phyloP scores from a whole-genome alignment of 1,140 invertebrate genomes.

The Anthonomus grandis region DNA sequence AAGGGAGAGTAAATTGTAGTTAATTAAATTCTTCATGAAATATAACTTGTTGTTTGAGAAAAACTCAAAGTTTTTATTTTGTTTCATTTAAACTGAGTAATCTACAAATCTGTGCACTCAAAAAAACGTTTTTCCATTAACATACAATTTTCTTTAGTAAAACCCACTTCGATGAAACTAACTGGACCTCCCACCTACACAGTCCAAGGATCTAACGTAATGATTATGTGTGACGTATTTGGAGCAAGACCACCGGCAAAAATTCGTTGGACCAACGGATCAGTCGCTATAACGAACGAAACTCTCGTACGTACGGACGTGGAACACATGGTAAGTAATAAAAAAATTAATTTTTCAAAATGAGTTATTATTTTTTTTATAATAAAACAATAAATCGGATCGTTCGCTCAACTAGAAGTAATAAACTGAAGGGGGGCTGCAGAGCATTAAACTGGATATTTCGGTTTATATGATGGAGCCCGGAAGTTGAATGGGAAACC shows the following conservation, averaged over 20 bases:
- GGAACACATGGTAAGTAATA: slow-evolving; percentile 48
- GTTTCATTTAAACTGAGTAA: too few species aligned
- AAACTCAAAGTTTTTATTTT: neutral
- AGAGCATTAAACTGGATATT: too few species aligned
- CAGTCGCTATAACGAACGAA: slow-evolving; percentile 56
- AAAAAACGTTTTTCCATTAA: too few species aligned
- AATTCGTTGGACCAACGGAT: slow-evolving; percentile 80
- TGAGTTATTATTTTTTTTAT: neutral
- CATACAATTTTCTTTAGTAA: slow-evolving; percentile 58
- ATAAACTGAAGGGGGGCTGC: too few species aligned
- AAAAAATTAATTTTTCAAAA: neutral
- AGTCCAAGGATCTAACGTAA: slow-evolving; percentile 71
- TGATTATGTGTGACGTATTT: slow-evolving; percentile 69
- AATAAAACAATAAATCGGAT: too few species aligned
- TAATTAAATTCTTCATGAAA: too few species aligned
- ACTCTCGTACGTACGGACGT: slow-evolving; percentile 45
- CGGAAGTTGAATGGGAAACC: too few species aligned
- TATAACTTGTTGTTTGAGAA: neutral
- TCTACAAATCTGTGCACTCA: too few species aligned
- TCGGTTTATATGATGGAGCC: too few species aligned
- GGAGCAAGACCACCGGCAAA: slow-evolving; percentile 78
- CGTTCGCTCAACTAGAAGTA: too few species aligned
- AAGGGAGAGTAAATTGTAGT: too few species aligned
- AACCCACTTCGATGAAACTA: slow-evolving; percentile 70
- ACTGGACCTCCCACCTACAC: slow-evolving; percentile 70